These are phyloP conservation scores for Aphelenchoides bicaudatus DNA, from an alignment of 2,888 invertebrate genomes.

Conservation along the genomic window DNA sequence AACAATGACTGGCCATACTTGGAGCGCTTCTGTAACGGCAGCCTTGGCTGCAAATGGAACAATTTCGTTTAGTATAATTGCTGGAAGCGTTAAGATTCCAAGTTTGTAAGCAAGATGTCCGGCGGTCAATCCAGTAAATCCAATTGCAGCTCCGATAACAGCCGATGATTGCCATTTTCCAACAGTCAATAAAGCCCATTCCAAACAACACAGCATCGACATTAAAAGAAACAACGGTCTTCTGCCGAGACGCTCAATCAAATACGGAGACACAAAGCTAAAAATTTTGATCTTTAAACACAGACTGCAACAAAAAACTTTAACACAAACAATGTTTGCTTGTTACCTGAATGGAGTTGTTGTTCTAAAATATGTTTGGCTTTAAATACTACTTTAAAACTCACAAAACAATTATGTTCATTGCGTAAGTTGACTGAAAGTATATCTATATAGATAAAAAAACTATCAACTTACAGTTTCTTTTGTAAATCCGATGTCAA, in stretches of 20 bases:
- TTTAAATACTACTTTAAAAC: too few relatives aligned
- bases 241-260: slow-evolving; percentile 46
- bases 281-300: slow-evolving; percentile 41
- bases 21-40: slow-evolving; percentile 36
- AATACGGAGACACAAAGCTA: slow-evolving; percentile 42
- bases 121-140: slow-evolving; percentile 31
- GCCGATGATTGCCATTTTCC: slow-evolving; percentile 28
- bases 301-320: slow-evolving; percentile 2
- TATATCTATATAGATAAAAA: not conserved
- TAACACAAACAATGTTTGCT: too few relatives aligned
- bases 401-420: not conserved
- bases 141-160: slow-evolving; percentile 24
- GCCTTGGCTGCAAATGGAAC: slow-evolving; percentile 51
- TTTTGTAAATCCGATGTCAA: not conserved
- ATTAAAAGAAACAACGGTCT: slow-evolving; percentile 47
- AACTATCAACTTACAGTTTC: not conserved
- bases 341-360: too few relatives aligned
- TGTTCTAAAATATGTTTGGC: too few relatives aligned
- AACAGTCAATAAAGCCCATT: slow-evolving; percentile 42
- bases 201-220: slow-evolving; percentile 41
- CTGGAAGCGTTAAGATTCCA: slow-evolving; percentile 49
- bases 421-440: slow-evolving; percentile 28
- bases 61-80: slow-evolving; percentile 51
- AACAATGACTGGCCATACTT: slow-evolving; percentile 48
- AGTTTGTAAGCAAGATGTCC: slow-evolving; percentile 47